Percentiles rank a stretch among this genome's conserved stretches.
These are phyloP conservation scores for Nyctalus aviator DNA, from an alignment of 2,797 vertebrate genomes.

Conservation along the genomic window DNA sequence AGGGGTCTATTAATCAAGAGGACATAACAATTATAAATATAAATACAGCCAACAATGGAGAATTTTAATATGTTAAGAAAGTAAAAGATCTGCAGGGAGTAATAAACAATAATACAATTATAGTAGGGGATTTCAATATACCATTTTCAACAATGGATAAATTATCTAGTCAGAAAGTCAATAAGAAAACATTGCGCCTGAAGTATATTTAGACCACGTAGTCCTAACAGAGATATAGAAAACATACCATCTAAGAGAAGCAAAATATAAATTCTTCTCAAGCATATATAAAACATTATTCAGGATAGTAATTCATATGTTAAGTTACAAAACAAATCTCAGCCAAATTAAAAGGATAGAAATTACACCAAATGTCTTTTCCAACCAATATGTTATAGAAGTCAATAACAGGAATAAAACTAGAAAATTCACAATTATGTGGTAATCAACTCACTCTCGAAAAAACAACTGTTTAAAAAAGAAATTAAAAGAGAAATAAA, in stretches of 20 bases:
- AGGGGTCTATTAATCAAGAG: neutral
- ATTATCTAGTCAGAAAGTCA: constrained; percentile 7
- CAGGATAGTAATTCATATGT: neutral
- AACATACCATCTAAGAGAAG: neutral
- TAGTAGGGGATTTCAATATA: neutral
- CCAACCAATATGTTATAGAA: neutral
- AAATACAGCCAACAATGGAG: neutral
- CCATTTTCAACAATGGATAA: neutral
- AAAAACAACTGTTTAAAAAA: neutral
- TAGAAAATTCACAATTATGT: neutral
- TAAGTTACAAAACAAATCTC: neutral
- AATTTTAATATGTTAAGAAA: neutral
- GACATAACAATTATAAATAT: neutral
- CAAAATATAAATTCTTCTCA: neutral
- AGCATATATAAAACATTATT: neutral
- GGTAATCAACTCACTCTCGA: neutral
- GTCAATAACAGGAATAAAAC: neutral
- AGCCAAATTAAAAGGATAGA: neutral
- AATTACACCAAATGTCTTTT: neutral
- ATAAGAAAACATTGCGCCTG: neutral
- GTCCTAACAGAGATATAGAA: neutral
- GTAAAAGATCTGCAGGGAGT: neutral
- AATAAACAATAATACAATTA: neutral
- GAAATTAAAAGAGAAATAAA: neutral
- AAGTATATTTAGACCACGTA: neutral